A percentile compares a stretch with the other conserved stretches of the same genome.
Evolutionary conservation across 2,113 vertebrate genomes (phyloP).

Genomic region (Meleagris gallopavo): DNA sequence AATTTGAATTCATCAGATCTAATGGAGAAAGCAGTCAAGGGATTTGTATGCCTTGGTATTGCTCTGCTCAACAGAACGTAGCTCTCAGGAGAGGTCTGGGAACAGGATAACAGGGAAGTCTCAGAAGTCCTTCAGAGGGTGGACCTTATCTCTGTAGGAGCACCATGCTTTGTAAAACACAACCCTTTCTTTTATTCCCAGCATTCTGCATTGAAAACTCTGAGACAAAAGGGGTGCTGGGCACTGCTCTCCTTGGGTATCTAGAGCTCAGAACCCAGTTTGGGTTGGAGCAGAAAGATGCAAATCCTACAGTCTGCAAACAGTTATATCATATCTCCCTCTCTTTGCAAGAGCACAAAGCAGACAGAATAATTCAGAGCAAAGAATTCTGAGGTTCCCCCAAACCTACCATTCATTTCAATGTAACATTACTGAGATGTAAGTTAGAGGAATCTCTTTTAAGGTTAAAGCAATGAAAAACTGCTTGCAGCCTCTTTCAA

Average conservation of each 20-base stretch:
- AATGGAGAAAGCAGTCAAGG: constrained; percentile 52
- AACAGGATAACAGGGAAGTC: not conserved
- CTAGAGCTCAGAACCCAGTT: not conserved
- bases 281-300: not conserved
- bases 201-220: not conserved
- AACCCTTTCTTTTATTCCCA: not conserved
- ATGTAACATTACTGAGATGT: not conserved
- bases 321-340: not conserved
- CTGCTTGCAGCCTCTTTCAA: not conserved
- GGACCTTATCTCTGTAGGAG: not conserved
- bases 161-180: not conserved
- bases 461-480: not conserved
- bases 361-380: not conserved
- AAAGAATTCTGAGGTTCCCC: not conserved
- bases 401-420: not conserved
- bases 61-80: not conserved
- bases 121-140: constrained; percentile 1
- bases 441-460: not conserved
- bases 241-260: not conserved
- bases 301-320: not conserved
- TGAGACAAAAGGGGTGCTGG: not conserved
- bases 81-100: not conserved
- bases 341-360: not conserved
- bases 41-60: constrained; percentile 41
- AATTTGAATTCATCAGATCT: constrained; percentile 50